These are phyloP conservation scores for Trachymyrmex septentrionalis DNA, from an alignment of 1,140 invertebrate species.

Conservation along the genomic window DNA sequence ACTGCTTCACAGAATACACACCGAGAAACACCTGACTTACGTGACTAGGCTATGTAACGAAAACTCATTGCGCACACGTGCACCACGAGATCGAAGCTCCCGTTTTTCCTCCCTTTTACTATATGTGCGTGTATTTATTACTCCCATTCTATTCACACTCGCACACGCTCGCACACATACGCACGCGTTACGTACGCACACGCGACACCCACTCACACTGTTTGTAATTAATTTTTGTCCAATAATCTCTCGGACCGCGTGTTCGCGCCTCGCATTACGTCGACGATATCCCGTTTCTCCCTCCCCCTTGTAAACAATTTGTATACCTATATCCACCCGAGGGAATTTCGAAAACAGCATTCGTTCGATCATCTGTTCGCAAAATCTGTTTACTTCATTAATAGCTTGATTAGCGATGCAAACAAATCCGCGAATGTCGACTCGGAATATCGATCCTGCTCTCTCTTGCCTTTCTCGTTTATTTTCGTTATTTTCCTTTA, in stretches of 20 bases:
- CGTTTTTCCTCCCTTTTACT: constrained; percentile 2
- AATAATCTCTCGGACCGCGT: constrained; percentile 66
- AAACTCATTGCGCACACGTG: constrained; percentile 64
- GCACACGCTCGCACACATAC: background rate
- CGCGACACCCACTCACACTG: constrained; percentile 29
- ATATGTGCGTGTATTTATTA: constrained; percentile 34
- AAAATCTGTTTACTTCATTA: constrained; percentile 49
- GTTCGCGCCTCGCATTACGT: constrained; percentile 52
- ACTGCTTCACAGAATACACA: constrained; percentile 77
- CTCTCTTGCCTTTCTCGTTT: background rate
- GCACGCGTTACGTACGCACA: constrained; percentile 12
- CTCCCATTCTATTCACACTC: constrained; percentile 22
- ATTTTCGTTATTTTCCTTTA: background rate
- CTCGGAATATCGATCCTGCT: constrained; percentile 5
- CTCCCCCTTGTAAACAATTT: constrained; percentile 21
- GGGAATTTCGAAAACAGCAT: constrained; percentile 17
- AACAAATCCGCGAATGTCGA: constrained; percentile 19
- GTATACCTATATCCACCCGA: background rate
- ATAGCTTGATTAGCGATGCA: constrained; percentile 47
- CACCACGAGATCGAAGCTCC: constrained; percentile 58
- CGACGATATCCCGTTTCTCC: constrained; percentile 19
- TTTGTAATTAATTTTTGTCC: constrained; percentile 68
- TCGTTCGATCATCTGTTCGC: constrained; percentile 2
- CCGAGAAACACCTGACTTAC: constrained; percentile 72
- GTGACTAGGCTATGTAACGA: constrained; percentile 65